phyloP scores from a whole-genome alignment of 1,140 invertebrate species.

The Temnothorax longispinosus region DNA sequence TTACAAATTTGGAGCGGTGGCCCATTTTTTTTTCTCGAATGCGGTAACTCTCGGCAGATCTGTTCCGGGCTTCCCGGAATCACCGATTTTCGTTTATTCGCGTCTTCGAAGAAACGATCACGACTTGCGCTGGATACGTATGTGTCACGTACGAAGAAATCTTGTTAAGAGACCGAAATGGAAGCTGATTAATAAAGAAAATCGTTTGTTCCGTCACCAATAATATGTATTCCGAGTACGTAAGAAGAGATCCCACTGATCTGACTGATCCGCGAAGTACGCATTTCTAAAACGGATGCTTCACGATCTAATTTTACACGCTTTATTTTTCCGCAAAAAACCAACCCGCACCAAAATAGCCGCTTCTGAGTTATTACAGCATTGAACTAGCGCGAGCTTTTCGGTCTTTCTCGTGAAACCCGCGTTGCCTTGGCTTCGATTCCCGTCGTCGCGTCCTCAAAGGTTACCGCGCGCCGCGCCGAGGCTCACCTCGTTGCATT shows the following conservation, averaged over 20 bases:
- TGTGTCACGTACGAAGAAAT: not conserved
- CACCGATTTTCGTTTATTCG: slow-evolving; percentile 1
- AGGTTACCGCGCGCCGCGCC: not conserved
- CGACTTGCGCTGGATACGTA: not conserved
- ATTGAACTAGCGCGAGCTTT: slow-evolving; percentile 42
- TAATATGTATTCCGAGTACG: not conserved
- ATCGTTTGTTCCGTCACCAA: not conserved
- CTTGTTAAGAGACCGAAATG: not conserved
- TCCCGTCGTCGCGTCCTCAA: slow-evolving; percentile 26
- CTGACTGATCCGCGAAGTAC: not conserved
- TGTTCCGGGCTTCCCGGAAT: slow-evolving; percentile 38
- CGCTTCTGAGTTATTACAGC: slow-evolving; percentile 44
- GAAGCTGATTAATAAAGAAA: not conserved
- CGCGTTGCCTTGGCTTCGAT: slow-evolving; percentile 39
- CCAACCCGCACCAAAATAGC: slow-evolving; percentile 16
- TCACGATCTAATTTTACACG: not conserved
- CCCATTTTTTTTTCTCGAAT: slow-evolving; percentile 55
- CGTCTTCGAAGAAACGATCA: not conserved
- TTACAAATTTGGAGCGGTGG: slow-evolving; percentile 68
- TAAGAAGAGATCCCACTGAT: not conserved
- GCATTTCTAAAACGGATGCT: not conserved
- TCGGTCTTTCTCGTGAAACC: slow-evolving; percentile 18
- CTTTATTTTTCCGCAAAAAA: slow-evolving; percentile 42
- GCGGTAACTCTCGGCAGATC: slow-evolving; percentile 17
- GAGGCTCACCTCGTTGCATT: slow-evolving; percentile 19